Conservation (phyloP, 2,113 vertebrate species). For the Chrysemys picta region DNA sequence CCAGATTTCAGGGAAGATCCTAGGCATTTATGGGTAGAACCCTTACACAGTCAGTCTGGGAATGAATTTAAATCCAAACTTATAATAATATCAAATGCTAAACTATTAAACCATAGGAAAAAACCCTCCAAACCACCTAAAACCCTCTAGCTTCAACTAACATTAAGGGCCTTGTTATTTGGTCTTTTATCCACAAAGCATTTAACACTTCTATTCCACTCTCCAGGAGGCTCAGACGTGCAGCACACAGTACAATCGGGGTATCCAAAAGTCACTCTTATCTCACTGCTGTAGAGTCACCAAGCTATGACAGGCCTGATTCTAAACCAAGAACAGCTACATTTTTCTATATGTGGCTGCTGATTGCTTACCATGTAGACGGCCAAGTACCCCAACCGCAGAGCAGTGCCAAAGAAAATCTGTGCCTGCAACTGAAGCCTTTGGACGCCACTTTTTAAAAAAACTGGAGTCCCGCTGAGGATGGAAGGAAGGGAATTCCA, state of each 20-base stretch:
- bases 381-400: background rate
- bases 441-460: background rate
- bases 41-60: background rate
- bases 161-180: background rate
- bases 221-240: no score
- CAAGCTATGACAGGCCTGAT: background rate
- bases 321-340: background rate
- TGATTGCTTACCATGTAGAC: fast-evolving
- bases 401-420: background rate
- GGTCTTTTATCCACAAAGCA: background rate
- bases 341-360: background rate
- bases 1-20: background rate
- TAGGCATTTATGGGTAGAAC: background rate
- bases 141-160: no score
- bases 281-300: background rate
- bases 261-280: background rate
- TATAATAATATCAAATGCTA: background rate
- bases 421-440: background rate
- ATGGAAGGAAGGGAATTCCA: background rate
- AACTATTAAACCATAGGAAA: background rate
- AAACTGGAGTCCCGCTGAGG: background rate
- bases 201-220: background rate
- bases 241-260: background rate
- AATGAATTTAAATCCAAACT: background rate
- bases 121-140: background rate